These are phyloP conservation scores for Lagopus muta DNA, from an alignment of 2,113 vertebrate genomes.

Conservation along the genomic window DNA sequence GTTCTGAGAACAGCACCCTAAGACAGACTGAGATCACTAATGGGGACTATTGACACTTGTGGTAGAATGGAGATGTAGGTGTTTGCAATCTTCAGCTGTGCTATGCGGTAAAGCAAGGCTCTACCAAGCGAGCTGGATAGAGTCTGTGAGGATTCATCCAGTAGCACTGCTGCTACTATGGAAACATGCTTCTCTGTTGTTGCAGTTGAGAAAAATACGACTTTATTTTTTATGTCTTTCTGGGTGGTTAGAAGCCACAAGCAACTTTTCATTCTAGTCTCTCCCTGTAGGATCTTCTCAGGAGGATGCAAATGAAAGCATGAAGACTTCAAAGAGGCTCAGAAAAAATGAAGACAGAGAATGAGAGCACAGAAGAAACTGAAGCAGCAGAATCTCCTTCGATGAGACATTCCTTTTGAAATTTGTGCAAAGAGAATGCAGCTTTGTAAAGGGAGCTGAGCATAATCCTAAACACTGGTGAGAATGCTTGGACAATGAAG, in stretches of 20 bases:
- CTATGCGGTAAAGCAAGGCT: background rate
- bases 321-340: background rate
- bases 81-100: background rate
- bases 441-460: background rate
- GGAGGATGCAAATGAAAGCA: background rate
- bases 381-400: background rate
- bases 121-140: fast-evolving
- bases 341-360: background rate
- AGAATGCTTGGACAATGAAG: background rate
- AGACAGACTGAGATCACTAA: background rate
- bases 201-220: background rate
- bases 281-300: background rate
- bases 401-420: background rate
- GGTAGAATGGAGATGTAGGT: background rate
- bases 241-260: background rate
- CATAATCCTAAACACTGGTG: background rate
- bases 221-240: background rate
- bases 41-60: background rate
- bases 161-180: background rate
- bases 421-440: background rate
- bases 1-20: background rate
- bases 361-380: background rate
- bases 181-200: background rate
- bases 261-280: background rate
- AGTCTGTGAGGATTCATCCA: background rate